phyloP scores from a whole-genome alignment of 2,113 vertebrate species.

The Malurus melanocephalus region DNA sequence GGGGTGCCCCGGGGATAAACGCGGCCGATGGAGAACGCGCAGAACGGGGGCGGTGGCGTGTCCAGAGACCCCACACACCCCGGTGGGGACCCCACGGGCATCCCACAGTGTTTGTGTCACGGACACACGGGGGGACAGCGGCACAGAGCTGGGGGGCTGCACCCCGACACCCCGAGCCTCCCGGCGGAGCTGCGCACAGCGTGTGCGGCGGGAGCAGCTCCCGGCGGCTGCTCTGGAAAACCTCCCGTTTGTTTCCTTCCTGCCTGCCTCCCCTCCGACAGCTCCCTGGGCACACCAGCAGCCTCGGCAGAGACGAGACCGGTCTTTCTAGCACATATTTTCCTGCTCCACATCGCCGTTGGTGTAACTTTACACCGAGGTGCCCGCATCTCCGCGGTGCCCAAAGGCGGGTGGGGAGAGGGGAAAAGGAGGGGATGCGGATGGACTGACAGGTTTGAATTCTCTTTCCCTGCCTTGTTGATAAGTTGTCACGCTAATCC shows the following conservation, averaged over 20 bases:
- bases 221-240: constrained; percentile 54
- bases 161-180: not conserved
- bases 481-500: constrained; percentile 75
- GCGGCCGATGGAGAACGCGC: not conserved
- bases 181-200: not conserved
- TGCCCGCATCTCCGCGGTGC: constrained; percentile 20
- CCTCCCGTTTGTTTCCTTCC: constrained; percentile 51
- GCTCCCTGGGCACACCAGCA: constrained; percentile 50
- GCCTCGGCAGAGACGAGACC: constrained; percentile 45
- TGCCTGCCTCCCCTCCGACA: constrained; percentile 29
- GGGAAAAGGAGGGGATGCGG: not conserved
- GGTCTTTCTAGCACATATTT: constrained; percentile 56
- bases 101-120: not conserved
- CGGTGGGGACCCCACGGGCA: fast-evolving
- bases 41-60: not conserved
- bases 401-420: constrained; percentile 15
- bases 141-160: not conserved
- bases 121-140: not conserved
- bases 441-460: constrained; percentile 72
- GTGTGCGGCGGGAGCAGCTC: constrained; percentile 12
- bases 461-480: constrained; percentile 72
- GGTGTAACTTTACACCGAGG: constrained; percentile 51
- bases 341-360: constrained; percentile 47
- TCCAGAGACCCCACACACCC: not conserved
- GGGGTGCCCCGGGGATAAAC: not conserved